These are phyloP conservation scores for Drosophila simulans DNA, from an alignment of 1,140 invertebrate genomes.

Conservation along the genomic window DNA sequence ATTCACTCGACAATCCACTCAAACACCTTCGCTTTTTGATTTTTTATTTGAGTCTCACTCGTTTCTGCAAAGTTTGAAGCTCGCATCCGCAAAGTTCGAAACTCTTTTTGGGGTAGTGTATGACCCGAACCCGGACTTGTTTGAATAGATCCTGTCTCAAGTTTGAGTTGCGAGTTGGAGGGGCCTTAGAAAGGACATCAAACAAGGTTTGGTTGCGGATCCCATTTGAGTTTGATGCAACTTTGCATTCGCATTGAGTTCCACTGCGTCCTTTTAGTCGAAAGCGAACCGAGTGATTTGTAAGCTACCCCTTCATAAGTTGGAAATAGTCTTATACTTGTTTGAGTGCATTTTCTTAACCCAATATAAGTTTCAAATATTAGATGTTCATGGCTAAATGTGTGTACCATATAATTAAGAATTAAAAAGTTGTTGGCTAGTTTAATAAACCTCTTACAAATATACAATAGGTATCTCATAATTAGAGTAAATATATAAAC, in stretches of 20 bases:
- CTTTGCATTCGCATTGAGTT: neutral
- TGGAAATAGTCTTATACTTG: neutral
- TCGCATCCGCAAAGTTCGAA: neutral
- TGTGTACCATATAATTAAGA: no score
- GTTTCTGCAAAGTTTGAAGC: slow-evolving; percentile 23
- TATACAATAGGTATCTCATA: no score
- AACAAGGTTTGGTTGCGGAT: neutral
- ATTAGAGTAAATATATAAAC: no score
- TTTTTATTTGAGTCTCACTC: slow-evolving; percentile 1
- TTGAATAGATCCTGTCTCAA: neutral
- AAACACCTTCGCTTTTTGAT: neutral
- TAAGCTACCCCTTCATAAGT: slow-evolving; percentile 5
- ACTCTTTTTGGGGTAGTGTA: neutral
- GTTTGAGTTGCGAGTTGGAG: slow-evolving; percentile 11
- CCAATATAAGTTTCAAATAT: neutral
- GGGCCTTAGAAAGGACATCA: neutral
- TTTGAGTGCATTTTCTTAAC: neutral
- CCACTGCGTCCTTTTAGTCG: slow-evolving; percentile 1
- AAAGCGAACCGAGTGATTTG: neutral
- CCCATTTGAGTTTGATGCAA: slow-evolving; percentile 1
- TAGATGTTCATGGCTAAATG: no score
- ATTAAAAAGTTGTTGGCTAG: no score
- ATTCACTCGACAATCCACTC: neutral
- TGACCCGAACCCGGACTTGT: neutral
- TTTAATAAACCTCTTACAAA: no score